Conservation (phyloP, 2,888 invertebrate genomes). For the Tridacna gigas region DNA sequence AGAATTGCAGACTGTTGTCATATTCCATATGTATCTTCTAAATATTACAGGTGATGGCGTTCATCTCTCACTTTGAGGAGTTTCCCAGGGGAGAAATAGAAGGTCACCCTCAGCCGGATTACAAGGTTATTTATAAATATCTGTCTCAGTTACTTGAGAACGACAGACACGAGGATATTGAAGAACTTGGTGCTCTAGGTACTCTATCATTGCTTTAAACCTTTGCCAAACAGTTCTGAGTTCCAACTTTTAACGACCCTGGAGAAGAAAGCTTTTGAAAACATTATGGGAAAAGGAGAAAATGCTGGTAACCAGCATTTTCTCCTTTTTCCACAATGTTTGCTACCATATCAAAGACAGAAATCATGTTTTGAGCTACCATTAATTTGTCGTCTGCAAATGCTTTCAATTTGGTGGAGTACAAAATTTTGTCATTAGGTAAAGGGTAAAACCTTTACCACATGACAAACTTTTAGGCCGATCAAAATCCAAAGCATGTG, state of each 20-base stretch:
- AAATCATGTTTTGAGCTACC: too few relatives aligned
- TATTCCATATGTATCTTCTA: constrained; percentile 6
- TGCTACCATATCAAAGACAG: neutral
- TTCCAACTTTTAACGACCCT: too few relatives aligned
- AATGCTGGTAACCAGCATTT: too few relatives aligned
- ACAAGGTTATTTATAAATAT: constrained; percentile 70
- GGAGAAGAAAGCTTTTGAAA: too few relatives aligned
- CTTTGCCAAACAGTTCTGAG: too few relatives aligned
- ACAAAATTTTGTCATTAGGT: too few relatives aligned
- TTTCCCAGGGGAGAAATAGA: constrained; percentile 30
- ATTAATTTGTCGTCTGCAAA: too few relatives aligned
- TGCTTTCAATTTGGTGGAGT: too few relatives aligned
- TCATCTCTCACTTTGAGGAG: constrained; percentile 63
- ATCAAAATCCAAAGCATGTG: too few relatives aligned
- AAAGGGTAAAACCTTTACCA: too few relatives aligned
- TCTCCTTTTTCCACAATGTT: neutral
- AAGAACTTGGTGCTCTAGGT: constrained; percentile 68
- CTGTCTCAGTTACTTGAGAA: constrained; percentile 63
- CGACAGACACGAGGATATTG: constrained; percentile 45
- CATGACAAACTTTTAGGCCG: too few relatives aligned
- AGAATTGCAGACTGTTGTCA: neutral
- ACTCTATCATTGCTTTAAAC: neutral
- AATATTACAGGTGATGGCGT: constrained; percentile 62
- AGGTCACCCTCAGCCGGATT: constrained; percentile 60
- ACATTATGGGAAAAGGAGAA: too few relatives aligned